Base-by-base conservation (phyloP, 1,140 invertebrate genomes). In the Potamilus streckersoni region DNA sequence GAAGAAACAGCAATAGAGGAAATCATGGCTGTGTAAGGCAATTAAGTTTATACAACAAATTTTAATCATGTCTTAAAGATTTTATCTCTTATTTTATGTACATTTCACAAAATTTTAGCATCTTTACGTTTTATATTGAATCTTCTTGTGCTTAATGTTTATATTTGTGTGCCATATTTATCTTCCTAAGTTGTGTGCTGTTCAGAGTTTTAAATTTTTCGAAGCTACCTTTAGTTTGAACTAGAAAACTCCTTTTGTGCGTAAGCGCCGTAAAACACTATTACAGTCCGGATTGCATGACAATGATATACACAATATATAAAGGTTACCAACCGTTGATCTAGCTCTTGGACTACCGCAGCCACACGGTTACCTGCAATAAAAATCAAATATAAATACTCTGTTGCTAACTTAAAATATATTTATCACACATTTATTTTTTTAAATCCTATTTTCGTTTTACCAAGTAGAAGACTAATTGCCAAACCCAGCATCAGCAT, bases 341-440 rank as follows among this genome's bases (percentile, higher is more conserved):
- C 81, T n/a, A 84, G 68, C 69, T 84, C 83, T 60, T 71, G 65
- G 12, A 82, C 80, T 38, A 78, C 79, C 12, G 64, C 77, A 5
- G 13, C 14, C 17, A 68, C 69, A 16, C 49, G 17, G 15, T 49
- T 65, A 66, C 72, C 81, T 82, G 76, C 58, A 84, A 82, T 14
- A 72, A 57, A 63, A 68, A 57, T 60, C 59, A 68, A 11, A 69
- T 19, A 69, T 66, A 59, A 27, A n/a, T 69, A 20, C 73, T n/a
- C 17, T 62, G 4, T n/a, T 63, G 1, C 55, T 71, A 16, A 27
- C 11, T 49, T 49, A 49, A 49, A 0, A 49, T 49, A 49, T 49
- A 49, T 49, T 49, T 5, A 49, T 49, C 38, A 49, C 38, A 49
- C 5, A 49, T 11, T 49, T 8, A 49, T 49, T 49, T 49, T 38